These are phyloP conservation scores for Pseudotriccus pelzelni DNA, from an alignment of 2,797 vertebrate species.

Conservation along the genomic window DNA sequence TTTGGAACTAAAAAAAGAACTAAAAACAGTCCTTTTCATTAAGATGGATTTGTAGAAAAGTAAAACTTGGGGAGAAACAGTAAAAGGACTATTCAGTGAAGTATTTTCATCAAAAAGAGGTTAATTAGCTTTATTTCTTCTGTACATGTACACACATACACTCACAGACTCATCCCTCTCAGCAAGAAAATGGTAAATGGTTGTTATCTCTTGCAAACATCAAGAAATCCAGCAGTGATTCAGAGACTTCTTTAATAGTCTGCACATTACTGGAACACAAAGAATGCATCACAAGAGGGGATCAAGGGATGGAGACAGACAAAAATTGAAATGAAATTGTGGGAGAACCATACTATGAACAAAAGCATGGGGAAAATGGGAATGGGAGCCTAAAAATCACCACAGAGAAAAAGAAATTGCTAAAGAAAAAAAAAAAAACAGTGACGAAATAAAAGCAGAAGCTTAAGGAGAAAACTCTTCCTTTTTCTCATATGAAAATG, in stretches of 20 bases:
- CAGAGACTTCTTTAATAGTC: slow-evolving; percentile 12
- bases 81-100: not conserved
- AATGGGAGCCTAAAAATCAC: not conserved
- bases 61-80: not conserved
- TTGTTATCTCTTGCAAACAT: slow-evolving; percentile 6
- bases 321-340: not conserved
- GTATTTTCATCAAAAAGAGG: not conserved
- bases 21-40: not conserved
- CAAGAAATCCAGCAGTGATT: slow-evolving; percentile 5
- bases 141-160: not conserved
- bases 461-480: not conserved
- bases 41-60: not conserved
- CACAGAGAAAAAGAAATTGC: not conserved
- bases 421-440: not conserved
- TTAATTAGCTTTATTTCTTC: not conserved
- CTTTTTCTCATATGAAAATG: not conserved
- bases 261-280: not conserved
- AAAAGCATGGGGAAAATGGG: not conserved
- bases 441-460: not conserved
- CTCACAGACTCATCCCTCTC: not conserved
- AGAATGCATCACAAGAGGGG: not conserved
- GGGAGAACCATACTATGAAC: not conserved
- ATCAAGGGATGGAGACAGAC: not conserved
- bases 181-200: not conserved
- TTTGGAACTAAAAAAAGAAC: not conserved